These are phyloP conservation scores for Scatophagus argus DNA, from an alignment of 2,113 vertebrate genomes.

Conservation along the genomic window DNA sequence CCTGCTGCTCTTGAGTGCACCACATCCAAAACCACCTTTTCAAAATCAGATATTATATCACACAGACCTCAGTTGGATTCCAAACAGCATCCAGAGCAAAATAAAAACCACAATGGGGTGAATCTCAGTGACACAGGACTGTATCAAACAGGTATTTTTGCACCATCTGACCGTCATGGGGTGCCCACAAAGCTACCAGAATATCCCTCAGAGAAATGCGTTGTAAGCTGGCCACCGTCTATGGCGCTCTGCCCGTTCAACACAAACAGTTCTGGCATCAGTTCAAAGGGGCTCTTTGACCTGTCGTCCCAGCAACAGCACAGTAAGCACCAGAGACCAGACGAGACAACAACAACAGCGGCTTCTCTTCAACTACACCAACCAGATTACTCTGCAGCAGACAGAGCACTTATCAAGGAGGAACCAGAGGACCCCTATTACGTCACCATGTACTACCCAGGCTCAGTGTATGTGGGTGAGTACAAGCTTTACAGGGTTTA, in stretches of 20 bases:
- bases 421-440: conserved; percentile 72
- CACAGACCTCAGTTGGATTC: conserved; percentile 1
- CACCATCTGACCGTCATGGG: conserved; percentile 14
- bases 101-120: conserved; percentile 8
- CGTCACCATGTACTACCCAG: conserved; percentile 71
- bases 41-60: conserved; percentile 7
- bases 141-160: conserved; percentile 36
- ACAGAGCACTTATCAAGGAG: conserved; percentile 56
- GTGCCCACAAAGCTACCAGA: conserved; percentile 41
- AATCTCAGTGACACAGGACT: conserved; percentile 16
- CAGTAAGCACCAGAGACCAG: conserved; percentile 46
- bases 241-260: conserved; percentile 36
- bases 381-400: conserved; percentile 33
- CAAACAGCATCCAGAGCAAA: background rate
- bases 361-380: conserved; percentile 16
- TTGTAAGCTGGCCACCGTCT: conserved; percentile 31
- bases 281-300: conserved; percentile 53
- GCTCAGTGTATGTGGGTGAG: conserved; percentile 78
- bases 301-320: conserved; percentile 30
- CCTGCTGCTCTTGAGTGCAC: background rate
- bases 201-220: conserved; percentile 53
- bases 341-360: conserved; percentile 28
- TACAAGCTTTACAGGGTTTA: conserved; percentile 41
- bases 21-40: conserved; percentile 10
- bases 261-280: conserved; percentile 45